These are phyloP conservation scores for Probaryconus sp. DNA, from an alignment of 1,140 invertebrate genomes.

Conservation along the genomic window DNA sequence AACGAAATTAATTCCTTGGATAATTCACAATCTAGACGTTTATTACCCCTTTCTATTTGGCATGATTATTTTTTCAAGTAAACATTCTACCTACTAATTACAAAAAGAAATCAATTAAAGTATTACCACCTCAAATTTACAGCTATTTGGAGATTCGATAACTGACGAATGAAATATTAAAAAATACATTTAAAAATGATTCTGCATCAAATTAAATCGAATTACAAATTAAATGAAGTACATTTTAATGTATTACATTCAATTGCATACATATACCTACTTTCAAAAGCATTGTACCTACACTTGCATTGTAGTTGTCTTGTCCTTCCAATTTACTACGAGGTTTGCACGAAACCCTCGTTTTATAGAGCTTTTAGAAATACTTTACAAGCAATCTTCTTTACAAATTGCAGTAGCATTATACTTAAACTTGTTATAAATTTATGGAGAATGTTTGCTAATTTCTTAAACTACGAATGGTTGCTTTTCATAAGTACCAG, in stretches of 20 bases:
- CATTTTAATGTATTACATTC: no score
- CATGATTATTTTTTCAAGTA: conserved; percentile 47
- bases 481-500: conserved; percentile 1
- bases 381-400: conserved; percentile 38
- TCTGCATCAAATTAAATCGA: no score
- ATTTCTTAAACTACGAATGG: conserved; percentile 36
- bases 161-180: no score
- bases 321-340: conserved; percentile 44
- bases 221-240: no score
- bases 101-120: no score
- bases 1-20: no score
- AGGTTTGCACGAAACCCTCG: conserved; percentile 54
- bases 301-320: conserved; percentile 46
- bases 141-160: no score
- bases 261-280: no score
- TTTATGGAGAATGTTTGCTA: conserved; percentile 45
- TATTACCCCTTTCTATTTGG: conserved; percentile 37
- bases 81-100: conserved; percentile 44
- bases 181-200: no score
- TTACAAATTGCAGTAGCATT: conserved; percentile 50
- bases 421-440: conserved; percentile 44
- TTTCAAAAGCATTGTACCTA: conserved; percentile 28
- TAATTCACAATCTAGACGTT: no score
- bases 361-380: conserved; percentile 57
- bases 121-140: no score